A percentile compares a stretch with the other conserved stretches of the same genome.
phyloP scores from a whole-genome alignment of 2,113 vertebrate genomes.

The Sula dactylatra region DNA sequence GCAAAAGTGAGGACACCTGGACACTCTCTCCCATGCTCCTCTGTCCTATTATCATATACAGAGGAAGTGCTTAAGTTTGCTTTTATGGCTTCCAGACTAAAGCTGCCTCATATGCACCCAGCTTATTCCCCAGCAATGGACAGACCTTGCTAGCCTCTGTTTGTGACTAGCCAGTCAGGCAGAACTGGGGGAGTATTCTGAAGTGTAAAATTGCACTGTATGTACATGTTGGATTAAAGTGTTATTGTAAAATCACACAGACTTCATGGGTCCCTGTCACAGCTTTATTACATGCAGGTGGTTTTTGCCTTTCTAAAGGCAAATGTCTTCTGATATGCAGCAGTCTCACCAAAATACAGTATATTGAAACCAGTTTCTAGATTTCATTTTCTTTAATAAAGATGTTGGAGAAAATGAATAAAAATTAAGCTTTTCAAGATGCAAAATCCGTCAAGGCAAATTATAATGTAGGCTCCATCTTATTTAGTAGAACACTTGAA shows the following conservation, averaged over 20 bases:
- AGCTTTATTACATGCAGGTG: neutral
- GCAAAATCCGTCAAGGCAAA: neutral
- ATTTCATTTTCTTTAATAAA: neutral
- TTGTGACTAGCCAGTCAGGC: neutral
- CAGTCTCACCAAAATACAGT: neutral
- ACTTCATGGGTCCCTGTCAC: neutral
- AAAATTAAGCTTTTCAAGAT: neutral
- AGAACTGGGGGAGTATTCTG: neutral
- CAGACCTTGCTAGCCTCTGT: neutral
- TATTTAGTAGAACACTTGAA: neutral
- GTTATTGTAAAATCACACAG: neutral
- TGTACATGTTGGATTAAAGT: neutral
- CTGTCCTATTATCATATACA: neutral
- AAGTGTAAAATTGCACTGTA: neutral
- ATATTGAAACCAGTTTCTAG: neutral
- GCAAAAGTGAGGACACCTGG: neutral
- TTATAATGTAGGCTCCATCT: neutral
- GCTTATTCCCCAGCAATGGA: neutral
- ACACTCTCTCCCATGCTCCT: neutral
- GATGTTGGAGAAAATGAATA: neutral
- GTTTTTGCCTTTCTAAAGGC: neutral
- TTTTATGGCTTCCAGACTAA: neutral
- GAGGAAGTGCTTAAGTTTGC: neutral
- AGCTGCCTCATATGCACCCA: neutral
- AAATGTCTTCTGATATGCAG: neutral